phyloP scores from a whole-genome alignment of 2,797 vertebrate species.

The Knipowitschia caucasica region DNA sequence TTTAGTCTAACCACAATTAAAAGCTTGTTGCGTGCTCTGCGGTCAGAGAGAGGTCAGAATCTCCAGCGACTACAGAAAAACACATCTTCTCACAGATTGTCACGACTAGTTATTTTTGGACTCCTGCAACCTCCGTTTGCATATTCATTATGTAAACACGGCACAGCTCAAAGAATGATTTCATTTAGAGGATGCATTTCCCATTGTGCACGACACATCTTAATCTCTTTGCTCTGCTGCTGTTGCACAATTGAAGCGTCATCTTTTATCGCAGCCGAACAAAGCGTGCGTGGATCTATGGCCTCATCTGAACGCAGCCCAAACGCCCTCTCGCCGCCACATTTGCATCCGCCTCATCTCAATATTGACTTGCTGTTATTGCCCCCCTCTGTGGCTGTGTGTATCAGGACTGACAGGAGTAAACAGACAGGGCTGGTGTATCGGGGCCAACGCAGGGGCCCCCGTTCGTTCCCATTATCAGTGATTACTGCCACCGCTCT shows the following conservation, averaged over 20 bases:
- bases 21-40: too few relatives aligned
- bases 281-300: background rate
- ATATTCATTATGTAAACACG: background rate
- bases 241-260: background rate
- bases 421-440: constrained; percentile 37
- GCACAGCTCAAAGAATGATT: background rate
- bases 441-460: constrained; percentile 33
- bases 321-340: background rate
- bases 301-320: background rate
- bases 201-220: background rate
- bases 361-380: constrained; percentile 2
- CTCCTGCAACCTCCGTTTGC: background rate
- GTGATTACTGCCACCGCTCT: constrained; percentile 41
- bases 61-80: too few relatives aligned
- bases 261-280: background rate
- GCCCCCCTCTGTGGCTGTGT: background rate
- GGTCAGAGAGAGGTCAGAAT: too few relatives aligned
- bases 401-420: constrained; percentile 48
- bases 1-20: too few relatives aligned
- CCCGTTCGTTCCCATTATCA: constrained; percentile 46
- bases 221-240: background rate
- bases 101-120: too few relatives aligned
- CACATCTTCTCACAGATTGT: too few relatives aligned
- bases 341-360: constrained; percentile 4
- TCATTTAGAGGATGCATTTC: background rate